phyloP scores from a whole-genome alignment of 2,113 vertebrate species.

The Pipa parva region DNA sequence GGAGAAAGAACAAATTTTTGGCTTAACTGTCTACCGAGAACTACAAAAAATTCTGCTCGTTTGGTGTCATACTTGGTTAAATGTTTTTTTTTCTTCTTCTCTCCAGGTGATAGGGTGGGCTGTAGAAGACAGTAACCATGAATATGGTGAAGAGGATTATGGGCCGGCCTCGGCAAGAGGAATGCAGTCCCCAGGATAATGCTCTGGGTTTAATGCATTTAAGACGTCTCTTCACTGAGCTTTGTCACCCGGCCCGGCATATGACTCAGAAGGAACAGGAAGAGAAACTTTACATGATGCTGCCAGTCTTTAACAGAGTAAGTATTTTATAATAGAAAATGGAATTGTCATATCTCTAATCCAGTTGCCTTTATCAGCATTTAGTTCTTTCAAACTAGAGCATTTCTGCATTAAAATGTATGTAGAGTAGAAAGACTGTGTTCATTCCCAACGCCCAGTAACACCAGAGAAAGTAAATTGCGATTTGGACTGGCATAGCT shows the following conservation, averaged over 20 bases:
- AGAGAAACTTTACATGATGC: conserved; percentile 98
- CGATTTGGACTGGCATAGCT: too few species aligned
- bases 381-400: too few species aligned
- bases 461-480: too few species aligned
- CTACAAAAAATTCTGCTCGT: too few species aligned
- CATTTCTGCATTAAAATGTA: too few species aligned
- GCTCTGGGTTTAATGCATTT: conserved; percentile 96
- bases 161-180: conserved; percentile 94
- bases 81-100: conserved; percentile 26
- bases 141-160: conserved; percentile 99
- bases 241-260: conserved; percentile 93
- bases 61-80: too few species aligned
- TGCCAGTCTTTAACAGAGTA: conserved; percentile 96
- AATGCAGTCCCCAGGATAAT: conserved; percentile 96
- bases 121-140: conserved; percentile 82
- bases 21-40: too few species aligned
- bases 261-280: conserved; percentile 99
- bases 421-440: too few species aligned
- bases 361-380: too few species aligned
- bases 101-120: conserved; percentile 56
- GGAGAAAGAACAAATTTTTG: too few species aligned
- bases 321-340: conserved; percentile 43
- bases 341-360: too few species aligned
- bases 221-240: conserved; percentile 91
- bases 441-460: too few species aligned